Evolutionary conservation across 1,140 invertebrate species (phyloP).

Genomic region (Hypsibius dujardini): DNA sequence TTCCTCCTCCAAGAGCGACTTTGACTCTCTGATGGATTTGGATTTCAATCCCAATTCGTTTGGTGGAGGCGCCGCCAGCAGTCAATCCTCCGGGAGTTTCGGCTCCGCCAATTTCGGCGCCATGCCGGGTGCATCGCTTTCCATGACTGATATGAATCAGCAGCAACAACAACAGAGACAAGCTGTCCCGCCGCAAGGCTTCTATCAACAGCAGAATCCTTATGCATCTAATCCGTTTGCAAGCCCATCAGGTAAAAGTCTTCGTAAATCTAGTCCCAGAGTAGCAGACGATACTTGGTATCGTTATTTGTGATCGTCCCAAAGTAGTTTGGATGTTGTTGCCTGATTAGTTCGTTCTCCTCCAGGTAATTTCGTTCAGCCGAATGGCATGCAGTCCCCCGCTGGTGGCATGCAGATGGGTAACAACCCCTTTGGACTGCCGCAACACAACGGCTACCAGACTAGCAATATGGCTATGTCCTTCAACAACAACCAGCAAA

Average conservation of each 20-base stretch:
- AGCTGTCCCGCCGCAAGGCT: not conserved
- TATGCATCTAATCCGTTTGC: no score
- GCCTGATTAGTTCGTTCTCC: no score
- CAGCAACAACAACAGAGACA: no score
- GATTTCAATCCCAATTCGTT: not conserved
- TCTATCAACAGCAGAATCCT: no score
- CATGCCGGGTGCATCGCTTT: no score
- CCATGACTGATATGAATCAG: no score
- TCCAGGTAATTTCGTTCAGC: not conserved
- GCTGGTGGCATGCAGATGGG: not conserved
- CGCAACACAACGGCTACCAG: not conserved
- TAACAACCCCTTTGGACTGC: not conserved
- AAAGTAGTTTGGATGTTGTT: not conserved
- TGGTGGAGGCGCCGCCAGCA: not conserved
- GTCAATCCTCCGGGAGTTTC: not conserved
- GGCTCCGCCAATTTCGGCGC: not conserved
- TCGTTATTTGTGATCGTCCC: not conserved
- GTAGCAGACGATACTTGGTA: no score
- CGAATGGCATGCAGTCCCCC: constrained; percentile 7
- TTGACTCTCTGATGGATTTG: not conserved
- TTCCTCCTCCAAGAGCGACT: constrained; percentile 1
- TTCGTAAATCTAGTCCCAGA: no score
- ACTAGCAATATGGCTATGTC: not conserved
- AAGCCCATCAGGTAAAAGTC: no score
- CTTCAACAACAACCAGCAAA: not conserved